These are phyloP conservation scores for Diadophis punctatus DNA, from an alignment of 2,113 vertebrate species.

Conservation along the genomic window DNA sequence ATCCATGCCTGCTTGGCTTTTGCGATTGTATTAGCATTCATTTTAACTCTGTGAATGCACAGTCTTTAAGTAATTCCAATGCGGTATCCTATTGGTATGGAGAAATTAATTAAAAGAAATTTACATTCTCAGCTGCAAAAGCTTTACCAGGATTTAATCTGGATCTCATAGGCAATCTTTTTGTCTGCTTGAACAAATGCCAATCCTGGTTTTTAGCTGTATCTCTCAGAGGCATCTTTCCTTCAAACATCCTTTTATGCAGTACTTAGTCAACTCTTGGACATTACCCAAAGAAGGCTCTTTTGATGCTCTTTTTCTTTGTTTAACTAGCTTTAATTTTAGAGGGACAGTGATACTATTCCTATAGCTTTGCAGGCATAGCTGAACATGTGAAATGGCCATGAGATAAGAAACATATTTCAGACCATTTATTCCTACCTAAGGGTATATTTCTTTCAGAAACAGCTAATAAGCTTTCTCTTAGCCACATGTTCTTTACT, in stretches of 20 bases:
- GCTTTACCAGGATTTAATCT: neutral
- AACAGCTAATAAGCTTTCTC: neutral
- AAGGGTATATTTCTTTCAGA: neutral
- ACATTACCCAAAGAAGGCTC: neutral
- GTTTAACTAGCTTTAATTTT: neutral
- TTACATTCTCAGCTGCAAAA: neutral
- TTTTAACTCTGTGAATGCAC: constrained; percentile 36
- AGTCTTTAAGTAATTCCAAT: constrained; percentile 24
- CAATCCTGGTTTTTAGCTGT: neutral
- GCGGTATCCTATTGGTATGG: constrained; percentile 1
- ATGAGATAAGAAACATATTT: neutral
- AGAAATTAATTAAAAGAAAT: constrained; percentile 36
- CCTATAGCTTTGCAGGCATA: neutral
- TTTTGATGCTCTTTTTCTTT: neutral
- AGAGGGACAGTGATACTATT: neutral
- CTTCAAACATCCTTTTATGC: neutral
- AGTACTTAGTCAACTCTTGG: neutral
- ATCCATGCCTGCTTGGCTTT: neutral
- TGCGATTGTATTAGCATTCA: constrained; percentile 43
- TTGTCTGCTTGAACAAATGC: neutral
- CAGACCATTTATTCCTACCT: neutral
- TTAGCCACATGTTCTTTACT: neutral
- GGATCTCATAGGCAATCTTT: neutral
- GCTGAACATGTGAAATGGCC: neutral
- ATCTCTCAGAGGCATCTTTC: neutral